Evolutionary conservation across 2,888 invertebrate genomes (phyloP), one percentile per base, ranked within the genome.

Genomic region (Tetheella fluctuosa): DNA sequence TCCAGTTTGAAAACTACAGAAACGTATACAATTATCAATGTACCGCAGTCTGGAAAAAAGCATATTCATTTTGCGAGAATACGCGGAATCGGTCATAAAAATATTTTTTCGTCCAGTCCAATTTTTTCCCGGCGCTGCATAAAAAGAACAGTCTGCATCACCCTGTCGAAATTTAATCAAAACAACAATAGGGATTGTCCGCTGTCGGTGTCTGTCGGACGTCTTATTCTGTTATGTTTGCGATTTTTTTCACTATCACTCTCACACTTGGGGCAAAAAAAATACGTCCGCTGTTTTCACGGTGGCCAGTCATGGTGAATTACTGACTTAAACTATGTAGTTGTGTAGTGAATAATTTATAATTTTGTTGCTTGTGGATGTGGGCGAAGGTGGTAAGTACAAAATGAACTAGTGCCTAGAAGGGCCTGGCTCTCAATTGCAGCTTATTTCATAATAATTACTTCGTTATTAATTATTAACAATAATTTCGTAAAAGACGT

Each of bases 141-240:
- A 84, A 86, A 88, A 85, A 80, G 84, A 81, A 80, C 87, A 88
- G 84, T 88, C 83, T 83, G 83, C 84, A 85, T 79, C 77, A 76
- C 74, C 71, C 82, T 84, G 86, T 84, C 83, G 81, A 89, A 90
- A 90, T 90, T 90, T 90, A 90, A 90, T 90, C 90, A 90, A 90
- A 90, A 86, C 88, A 90, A 89, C 89, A 89, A 89, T 86, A 85
- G 83, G 80, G 75, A 80, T 81, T 84, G 85, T 81, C 80, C 80
- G 74, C 71, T 65, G 70, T 72, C 66, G 67, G 69, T 74, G 73
- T 71, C 64, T 65, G 64, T 62, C 66, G 34, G 63, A 39, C 56
- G 71, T 58, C 68, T 63, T 86, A 83, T 86, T 86, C 81, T 79
- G 77, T 52, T 57, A 62, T n/a, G 48, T 2, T 13, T 20, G 28